Evolutionary conservation across 2,888 invertebrate genomes (phyloP), one percentile per base, ranked within the genome.

Genomic region (Trypoxylon attenuatum): DNA sequence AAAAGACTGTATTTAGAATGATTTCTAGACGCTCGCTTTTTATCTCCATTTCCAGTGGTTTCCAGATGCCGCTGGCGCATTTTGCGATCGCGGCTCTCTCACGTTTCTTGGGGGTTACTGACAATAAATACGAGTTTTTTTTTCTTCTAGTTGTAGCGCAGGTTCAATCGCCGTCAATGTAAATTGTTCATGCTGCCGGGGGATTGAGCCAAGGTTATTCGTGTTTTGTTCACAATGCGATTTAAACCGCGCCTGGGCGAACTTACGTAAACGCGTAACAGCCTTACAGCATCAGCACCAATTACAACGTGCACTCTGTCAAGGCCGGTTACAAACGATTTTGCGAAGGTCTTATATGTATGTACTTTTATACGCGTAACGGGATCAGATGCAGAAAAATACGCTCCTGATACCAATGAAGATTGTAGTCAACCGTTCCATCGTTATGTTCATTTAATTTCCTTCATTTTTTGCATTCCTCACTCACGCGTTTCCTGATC

Each of bases 181-280:
- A 46, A 15, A 43, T 41, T 41, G 16, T 41, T 16, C 13, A 19
- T 33, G n/a, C 33, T 13, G 33, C 33, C 33, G 8, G 33, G 33
- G 13, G 33, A 47, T 33, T 45, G n/a, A 66, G 56, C 50, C 67
- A 69, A 69, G 68, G 68, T 62, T 55, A 38, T 29, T 5, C 18
- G 38, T 29, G 38, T 54, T 51, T 47, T 53, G 62, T 62, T 54
- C 57, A 69, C 52, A 33, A 19, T 56, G 49, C 16, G 39, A 54
- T 58, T 52, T 21, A 49, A 55, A 55, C 54, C 25, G 52, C 60
- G 52, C 47, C 33, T 19, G 67, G 60, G 46, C 67, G 57, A 54
- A 69, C 61, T 67, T 67, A 67, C 61, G 58, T 58, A 67, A 69
- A 69, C 62, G 45, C 65, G 59, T 53, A 57, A 60, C 47, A 47